Evolutionary conservation across 2,113 vertebrate genomes (phyloP), one percentile per base, ranked within the genome.

Genomic region (Rhinolophus ferrumequinum): DNA sequence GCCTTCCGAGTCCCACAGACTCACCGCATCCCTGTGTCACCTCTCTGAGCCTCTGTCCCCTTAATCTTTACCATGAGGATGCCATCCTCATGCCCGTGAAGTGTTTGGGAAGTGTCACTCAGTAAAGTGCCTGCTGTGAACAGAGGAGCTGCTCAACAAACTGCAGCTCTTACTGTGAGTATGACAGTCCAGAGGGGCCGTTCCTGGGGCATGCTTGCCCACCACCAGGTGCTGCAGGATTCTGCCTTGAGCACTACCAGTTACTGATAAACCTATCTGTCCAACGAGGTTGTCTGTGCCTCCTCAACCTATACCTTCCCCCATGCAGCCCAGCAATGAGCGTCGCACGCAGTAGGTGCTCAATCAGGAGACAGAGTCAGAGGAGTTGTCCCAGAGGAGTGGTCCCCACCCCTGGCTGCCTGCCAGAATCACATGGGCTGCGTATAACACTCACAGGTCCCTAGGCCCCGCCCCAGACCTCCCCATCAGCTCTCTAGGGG

Each of bases 151-250:
- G 9, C 14, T 69, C 73, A 66, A 12, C 22, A 35, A 69, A 69
- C 21, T 58, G 33, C 50, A 82, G 80, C 52, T 79, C 38, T 54
- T 24, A 38, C 19, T 70, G 58, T 30, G 72, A 38, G 3, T 16
- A 8, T 33, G 77, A 50, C 67, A 44, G 13, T 44, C 70, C 76
- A 19, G 10, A 70, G 76, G 33, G 21, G 14, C 58, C 8, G 0
- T 38, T 66, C 16, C 70, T 21, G 28, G 66, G 18, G n/a, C 1
- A 0, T 0, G 19, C 56, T 73, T 58, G 8, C n/a, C 41, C 3
- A 11, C 30, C 76, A 35, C 50, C 4, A 0, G 62, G 38, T n/a
- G 18, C 50, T 52, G 28, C 1, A 30, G 79, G 75, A 18, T 44
- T 75, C n/a, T 67, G 6, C 12, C 9, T 14, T 70, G 16, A 72